These are phyloP conservation scores for Phycodurus eques DNA, from an alignment of 2,113 vertebrate species.

Conservation along the genomic window DNA sequence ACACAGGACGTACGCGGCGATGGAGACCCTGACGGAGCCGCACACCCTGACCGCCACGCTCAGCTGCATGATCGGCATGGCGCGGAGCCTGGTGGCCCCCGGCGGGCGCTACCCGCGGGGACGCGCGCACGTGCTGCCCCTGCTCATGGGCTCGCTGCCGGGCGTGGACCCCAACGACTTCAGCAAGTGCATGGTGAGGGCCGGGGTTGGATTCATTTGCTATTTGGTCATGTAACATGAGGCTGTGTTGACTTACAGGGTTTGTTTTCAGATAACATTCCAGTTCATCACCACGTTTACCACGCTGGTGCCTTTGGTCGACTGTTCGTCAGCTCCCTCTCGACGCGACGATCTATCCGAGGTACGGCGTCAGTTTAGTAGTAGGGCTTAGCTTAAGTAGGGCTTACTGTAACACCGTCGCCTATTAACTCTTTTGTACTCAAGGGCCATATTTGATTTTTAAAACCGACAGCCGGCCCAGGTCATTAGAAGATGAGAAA, in stretches of 20 bases:
- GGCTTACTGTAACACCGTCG: no score
- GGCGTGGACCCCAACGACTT: constrained; percentile 99
- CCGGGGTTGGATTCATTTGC: neutral
- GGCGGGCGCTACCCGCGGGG: constrained; percentile 90
- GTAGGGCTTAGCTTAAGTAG: neutral
- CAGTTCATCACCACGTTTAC: constrained; percentile 98
- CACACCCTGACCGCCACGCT: constrained; percentile 96
- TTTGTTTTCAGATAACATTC: constrained; percentile 88
- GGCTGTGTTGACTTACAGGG: neutral
- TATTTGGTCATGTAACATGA: constrained; percentile 26
- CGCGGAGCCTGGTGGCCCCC: constrained; percentile 89
- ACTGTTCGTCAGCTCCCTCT: constrained; percentile 89
- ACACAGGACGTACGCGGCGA: constrained; percentile 87
- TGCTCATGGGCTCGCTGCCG: constrained; percentile 94
- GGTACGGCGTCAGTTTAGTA: constrained; percentile 61
- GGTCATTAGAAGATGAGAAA: no score
- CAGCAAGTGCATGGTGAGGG: constrained; percentile 96
- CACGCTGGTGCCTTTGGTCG: constrained; percentile 98
- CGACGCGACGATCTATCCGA: constrained; percentile 85
- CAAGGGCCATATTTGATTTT: no score
- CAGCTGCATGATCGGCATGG: constrained; percentile 95
- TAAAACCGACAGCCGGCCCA: no score
- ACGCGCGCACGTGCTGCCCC: constrained; percentile 88
- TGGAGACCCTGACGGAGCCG: constrained; percentile 95
- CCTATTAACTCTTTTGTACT: no score